These are phyloP conservation scores for Carlito syrichta DNA, from an alignment of 2,113 vertebrate genomes.

Conservation along the genomic window DNA sequence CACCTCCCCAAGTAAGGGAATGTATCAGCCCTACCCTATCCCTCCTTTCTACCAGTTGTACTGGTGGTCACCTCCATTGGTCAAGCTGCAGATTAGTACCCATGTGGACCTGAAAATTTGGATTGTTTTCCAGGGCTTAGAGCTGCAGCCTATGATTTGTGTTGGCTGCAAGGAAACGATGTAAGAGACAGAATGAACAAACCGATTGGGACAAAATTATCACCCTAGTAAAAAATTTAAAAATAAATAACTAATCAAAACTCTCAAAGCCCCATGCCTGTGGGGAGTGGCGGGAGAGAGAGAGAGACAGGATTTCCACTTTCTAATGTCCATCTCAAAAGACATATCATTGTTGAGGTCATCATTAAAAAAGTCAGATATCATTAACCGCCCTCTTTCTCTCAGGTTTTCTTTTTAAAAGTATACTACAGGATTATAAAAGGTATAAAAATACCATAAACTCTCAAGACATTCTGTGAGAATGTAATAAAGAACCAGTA, in stretches of 20 bases:
- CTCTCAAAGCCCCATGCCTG: not conserved
- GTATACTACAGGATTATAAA: not conserved
- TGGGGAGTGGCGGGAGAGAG: not conserved
- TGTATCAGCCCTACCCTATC: fast-evolving
- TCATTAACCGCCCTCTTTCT: not conserved
- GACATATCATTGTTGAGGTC: not conserved
- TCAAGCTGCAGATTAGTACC: not conserved
- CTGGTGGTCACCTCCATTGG: not conserved
- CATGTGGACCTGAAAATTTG: fast-evolving
- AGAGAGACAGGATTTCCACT: no score
- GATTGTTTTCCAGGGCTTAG: not conserved
- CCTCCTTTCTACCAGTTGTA: not conserved
- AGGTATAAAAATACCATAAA: not conserved
- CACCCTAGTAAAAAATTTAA: not conserved
- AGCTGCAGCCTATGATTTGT: not conserved
- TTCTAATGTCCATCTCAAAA: not conserved
- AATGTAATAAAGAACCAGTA: not conserved
- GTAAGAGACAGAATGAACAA: not conserved
- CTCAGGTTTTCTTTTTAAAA: not conserved
- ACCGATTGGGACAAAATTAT: not conserved
- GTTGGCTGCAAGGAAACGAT: not conserved
- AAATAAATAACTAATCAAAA: not conserved
- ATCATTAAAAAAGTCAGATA: not conserved
- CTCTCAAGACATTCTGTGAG: not conserved
- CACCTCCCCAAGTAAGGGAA: not conserved